Conservation (phyloP, 2,797 vertebrate species). For the Cirrhinus mrigala region DNA sequence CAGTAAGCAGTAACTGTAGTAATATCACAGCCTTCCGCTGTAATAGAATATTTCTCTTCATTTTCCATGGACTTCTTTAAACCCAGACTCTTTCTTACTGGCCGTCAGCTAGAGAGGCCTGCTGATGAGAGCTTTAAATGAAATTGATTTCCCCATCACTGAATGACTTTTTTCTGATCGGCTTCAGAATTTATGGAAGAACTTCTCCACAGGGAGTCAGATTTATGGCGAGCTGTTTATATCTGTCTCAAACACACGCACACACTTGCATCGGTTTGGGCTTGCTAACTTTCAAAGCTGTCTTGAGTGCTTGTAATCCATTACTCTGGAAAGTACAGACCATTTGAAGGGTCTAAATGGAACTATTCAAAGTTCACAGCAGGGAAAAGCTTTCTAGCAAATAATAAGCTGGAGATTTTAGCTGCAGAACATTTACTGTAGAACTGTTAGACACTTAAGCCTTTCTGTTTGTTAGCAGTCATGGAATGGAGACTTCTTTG, state of each 20-base stretch:
- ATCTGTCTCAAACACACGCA: constrained; percentile 54
- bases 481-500: constrained; percentile 1
- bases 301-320: constrained; percentile 56
- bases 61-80: constrained; percentile 48
- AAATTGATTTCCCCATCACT: constrained; percentile 70
- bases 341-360: constrained; percentile 55
- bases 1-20: not conserved
- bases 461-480: not conserved
- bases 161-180: constrained; percentile 64
- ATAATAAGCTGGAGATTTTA: constrained; percentile 32
- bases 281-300: constrained; percentile 32
- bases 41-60: constrained; percentile 22
- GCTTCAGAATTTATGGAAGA: constrained; percentile 62
- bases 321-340: constrained; percentile 46
- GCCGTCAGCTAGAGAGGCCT: constrained; percentile 51
- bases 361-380: constrained; percentile 58
- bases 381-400: constrained; percentile 27
- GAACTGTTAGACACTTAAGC: not conserved
- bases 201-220: constrained; percentile 63
- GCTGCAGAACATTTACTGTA: constrained; percentile 6
- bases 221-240: constrained; percentile 64
- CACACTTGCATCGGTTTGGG: constrained; percentile 37
- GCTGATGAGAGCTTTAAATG: constrained; percentile 71
- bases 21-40: not conserved
- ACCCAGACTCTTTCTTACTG: constrained; percentile 59